Evolutionary conservation across 1,140 invertebrate genomes (phyloP), one percentile per base, ranked within the genome.

Genomic region (Heliconius nattereri): DNA sequence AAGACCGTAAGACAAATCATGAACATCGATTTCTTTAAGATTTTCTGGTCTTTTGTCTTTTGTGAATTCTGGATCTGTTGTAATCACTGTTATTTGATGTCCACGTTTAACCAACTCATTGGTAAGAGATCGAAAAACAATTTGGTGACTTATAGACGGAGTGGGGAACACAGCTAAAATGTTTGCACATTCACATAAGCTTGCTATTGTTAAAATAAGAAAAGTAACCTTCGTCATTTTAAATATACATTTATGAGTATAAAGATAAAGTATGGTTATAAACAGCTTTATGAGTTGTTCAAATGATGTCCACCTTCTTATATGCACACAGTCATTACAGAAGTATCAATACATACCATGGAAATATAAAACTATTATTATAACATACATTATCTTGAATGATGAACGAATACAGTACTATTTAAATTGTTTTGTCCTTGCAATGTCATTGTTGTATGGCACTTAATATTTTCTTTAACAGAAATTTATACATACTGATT

Each of bases 131-230:
- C 90, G 84, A 77, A 93, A 95, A 3, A 95, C 92, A 9, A 95
- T 86, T 87, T 96, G 95, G 84, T 96, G 96, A 83, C 96, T 96
- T 66, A 95, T 93, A 0, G 95, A 95, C 1, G 95, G 89, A 13
- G 90, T 90, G 5, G 95, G 89, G 49, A 95, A 87, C 0, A 95
- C 82, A 1, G 89, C 94, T 20, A 96, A 83, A 75, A 96, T 96
- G 74, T 87, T 80, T 8, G 81, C 83, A 2, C 73, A 70, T 20
- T 80, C 78, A 76, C n/a, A 40, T 29, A 66, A 66, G 29, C 60
- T 66, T 66, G 2, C 13, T 66, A 26, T 26, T 13, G 23, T 26
- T n/a, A 66, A 29, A 66, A 26, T 66, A 66, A 66, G 3, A 26
- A 66, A 66, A 26, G 23, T 29, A 26, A 66, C 0, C 7, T 66